Evolutionary conservation across 2,113 vertebrate species (phyloP).

Genomic region (Triplophysa rosa): DNA sequence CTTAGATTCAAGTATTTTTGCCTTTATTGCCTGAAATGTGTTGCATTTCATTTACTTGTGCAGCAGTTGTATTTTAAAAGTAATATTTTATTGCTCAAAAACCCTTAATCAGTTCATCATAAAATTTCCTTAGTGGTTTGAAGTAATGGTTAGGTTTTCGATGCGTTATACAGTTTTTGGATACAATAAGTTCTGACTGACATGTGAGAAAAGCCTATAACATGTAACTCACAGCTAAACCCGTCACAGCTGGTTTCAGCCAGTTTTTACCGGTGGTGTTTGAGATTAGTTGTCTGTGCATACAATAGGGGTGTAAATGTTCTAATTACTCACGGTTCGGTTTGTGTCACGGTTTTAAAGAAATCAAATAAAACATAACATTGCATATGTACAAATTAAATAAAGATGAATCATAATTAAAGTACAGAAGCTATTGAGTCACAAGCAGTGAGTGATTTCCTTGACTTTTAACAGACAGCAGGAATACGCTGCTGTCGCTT

Average conservation of each 20-base stretch:
- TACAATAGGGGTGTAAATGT: too few species aligned
- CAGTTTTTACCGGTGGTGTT: not conserved
- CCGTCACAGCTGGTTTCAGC: slow-evolving; percentile 17
- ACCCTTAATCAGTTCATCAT: not conserved
- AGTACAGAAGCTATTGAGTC: too few species aligned
- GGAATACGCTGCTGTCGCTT: too few species aligned
- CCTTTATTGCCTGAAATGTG: not conserved
- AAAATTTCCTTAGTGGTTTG: not conserved
- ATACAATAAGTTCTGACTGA: not conserved
- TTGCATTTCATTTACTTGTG: not conserved
- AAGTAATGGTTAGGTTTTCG: not conserved
- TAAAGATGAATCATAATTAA: too few species aligned
- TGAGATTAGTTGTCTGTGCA: slow-evolving; percentile 7
- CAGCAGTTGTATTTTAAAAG: not conserved
- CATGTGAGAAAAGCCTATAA: not conserved
- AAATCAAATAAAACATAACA: too few species aligned
- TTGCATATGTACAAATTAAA: too few species aligned
- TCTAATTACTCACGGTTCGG: too few species aligned
- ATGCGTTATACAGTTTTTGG: not conserved
- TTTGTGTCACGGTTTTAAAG: too few species aligned
- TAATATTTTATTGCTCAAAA: not conserved
- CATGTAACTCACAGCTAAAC: not conserved
- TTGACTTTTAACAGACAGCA: too few species aligned
- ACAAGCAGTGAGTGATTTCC: too few species aligned
- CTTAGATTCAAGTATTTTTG: not conserved